Evolutionary conservation across 92 coral and sea anemone species (phyloP).

Genomic region (Palythoa caribaeorum): DNA sequence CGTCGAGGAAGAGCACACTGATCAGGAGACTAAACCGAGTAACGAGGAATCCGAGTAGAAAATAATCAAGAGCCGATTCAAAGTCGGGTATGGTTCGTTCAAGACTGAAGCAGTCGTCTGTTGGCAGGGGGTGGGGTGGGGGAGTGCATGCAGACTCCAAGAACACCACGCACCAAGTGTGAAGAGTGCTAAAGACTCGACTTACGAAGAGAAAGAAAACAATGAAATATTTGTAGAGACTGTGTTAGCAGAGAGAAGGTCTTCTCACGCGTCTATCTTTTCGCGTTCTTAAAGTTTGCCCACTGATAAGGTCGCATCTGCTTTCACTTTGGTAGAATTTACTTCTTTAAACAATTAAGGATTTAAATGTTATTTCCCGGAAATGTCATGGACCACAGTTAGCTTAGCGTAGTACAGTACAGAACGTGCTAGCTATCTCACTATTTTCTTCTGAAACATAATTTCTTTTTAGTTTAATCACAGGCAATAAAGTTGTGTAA

Average conservation of each 20-base stretch:
- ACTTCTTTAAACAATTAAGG: not conserved
- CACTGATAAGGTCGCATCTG: not conserved
- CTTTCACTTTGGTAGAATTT: constrained; percentile 6
- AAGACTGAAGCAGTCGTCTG: not conserved
- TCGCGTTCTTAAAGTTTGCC: not conserved
- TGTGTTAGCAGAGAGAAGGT: not conserved
- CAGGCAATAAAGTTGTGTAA: constrained; percentile 5
- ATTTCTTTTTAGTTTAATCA: constrained; percentile 16
- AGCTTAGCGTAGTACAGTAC: not conserved
- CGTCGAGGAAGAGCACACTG: constrained; percentile 1
- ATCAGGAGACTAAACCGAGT: constrained; percentile 40
- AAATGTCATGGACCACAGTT: not conserved
- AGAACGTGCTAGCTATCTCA: not conserved
- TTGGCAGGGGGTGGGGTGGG: not conserved
- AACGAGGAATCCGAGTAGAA: constrained; percentile 33
- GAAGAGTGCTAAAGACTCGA: constrained; percentile 1
- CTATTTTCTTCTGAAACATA: not conserved
- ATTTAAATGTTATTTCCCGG: not conserved
- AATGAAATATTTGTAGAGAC: constrained; percentile 7
- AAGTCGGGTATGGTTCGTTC: not conserved
- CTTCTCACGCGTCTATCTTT: not conserved
- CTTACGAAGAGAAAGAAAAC: constrained; percentile 12
- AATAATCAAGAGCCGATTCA: not conserved
- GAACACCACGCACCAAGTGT: not conserved
- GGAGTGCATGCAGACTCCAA: not conserved